A percentile compares a stretch with the other conserved stretches of the same genome.
phyloP scores from a whole-genome alignment of 2,113 vertebrate genomes.

The Sporophila hypoxantha region DNA sequence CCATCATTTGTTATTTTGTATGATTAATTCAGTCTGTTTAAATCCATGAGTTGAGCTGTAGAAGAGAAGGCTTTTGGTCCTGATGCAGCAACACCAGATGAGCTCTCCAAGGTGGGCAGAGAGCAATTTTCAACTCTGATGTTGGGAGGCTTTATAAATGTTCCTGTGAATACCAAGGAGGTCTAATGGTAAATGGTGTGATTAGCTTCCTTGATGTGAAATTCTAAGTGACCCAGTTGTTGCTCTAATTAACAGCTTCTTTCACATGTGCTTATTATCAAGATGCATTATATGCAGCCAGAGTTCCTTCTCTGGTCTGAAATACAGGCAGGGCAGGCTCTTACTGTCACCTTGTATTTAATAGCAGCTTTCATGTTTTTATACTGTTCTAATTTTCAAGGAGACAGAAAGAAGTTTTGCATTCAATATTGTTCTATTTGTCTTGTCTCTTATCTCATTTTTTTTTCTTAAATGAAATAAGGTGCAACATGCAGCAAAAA shows the following conservation, averaged over 20 bases:
- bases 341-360: neutral
- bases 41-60: neutral
- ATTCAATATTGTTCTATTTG: neutral
- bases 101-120: neutral
- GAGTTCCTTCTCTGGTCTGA: neutral
- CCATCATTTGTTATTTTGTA: neutral
- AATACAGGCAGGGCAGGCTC: neutral
- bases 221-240: slow-evolving; percentile 41
- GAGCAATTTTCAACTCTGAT: neutral
- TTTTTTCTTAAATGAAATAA: neutral
- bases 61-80: neutral
- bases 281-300: neutral
- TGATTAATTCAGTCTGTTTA: neutral
- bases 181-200: slow-evolving; percentile 29
- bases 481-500: neutral
- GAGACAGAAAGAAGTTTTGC: neutral
- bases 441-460: neutral
- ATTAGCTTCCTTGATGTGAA: slow-evolving; percentile 32
- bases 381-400: neutral
- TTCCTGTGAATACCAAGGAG: slow-evolving; percentile 23
- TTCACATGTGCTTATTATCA: slow-evolving; percentile 13
- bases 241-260: slow-evolving; percentile 28
- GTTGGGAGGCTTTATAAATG: slow-evolving; percentile 9
- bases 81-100: neutral
- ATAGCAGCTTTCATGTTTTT: neutral